Base-by-base conservation (phyloP, 1,140 invertebrate species). In the Trichoplusia ni region DNA sequence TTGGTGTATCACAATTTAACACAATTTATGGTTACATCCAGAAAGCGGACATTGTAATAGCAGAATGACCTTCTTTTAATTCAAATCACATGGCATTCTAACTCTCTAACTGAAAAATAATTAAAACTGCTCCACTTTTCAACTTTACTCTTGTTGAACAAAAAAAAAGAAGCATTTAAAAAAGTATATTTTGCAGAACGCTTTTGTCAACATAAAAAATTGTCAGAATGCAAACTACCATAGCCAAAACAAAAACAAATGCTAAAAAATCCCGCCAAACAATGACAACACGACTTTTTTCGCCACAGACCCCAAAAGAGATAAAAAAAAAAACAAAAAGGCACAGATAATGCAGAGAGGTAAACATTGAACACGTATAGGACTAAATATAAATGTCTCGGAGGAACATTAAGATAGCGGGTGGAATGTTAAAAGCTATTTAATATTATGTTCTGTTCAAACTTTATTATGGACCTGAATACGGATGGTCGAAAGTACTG, bases 401-500 rank as follows among this genome's bases (percentile, higher is more conserved):
- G 51, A 37, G 69, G 61, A 66, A 83, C 79, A 79, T 86, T 86
- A 84, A 86, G 87, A 90, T 90, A 89, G 58, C 64, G 40, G 11
- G 23, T 44, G 84, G 87, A 90, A 90, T 90, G 87, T 90, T 90
- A 89, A 90, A 89, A 90, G 87, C 85, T 90, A 90, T 90, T 90
- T 90, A 90, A 90, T 90, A 90, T 90, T 84, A 89, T 89, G 87
- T 87, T 86, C 78, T 75, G 77, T 84, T 82, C 82, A 79, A 81
- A 85, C 81, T 85, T 86, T 86, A 86, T 86, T 86, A 86, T 74
- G 49, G 61, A 42, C 18, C 37, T 13, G 4, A 38, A 69, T 54
- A 56, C 14, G 38, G 69, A 4, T 1, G n/a, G 35, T 9, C 1
- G 68, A 67, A 85, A 79, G 70, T 77, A 25, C 69, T n/a, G 35